phyloP scores from a whole-genome alignment of 2,797 vertebrate species.

The Zenarchopterus dispar region DNA sequence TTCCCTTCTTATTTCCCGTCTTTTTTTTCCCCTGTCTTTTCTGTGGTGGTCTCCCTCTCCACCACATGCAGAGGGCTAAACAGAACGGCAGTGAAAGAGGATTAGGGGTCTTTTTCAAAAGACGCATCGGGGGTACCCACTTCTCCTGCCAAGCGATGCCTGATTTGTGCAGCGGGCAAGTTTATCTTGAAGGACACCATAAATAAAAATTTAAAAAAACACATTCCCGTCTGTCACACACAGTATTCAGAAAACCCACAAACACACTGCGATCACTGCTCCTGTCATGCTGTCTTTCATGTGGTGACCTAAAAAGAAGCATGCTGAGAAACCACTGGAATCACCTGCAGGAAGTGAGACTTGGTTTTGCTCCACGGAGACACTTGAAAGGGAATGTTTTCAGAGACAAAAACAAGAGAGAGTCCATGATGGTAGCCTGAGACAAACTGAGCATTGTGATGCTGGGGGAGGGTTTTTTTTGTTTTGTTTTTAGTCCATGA shows the following conservation, averaged over 20 bases:
- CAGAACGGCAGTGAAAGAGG: slow-evolving; percentile 44
- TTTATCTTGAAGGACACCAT: slow-evolving; percentile 43
- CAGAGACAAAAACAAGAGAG: slow-evolving; percentile 5
- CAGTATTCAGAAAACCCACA: slow-evolving; percentile 16
- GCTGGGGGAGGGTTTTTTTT: too few relatives aligned
- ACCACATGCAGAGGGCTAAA: slow-evolving; percentile 40
- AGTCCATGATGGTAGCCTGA: too few relatives aligned
- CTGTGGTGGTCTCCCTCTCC: slow-evolving; percentile 24
- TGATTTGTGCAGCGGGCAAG: slow-evolving; percentile 42
- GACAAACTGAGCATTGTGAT: too few relatives aligned
- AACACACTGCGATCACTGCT: slow-evolving; percentile 22
- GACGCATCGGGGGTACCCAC: slow-evolving; percentile 34
- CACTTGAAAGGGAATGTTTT: slow-evolving; percentile 47
- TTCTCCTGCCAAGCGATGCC: slow-evolving; percentile 46
- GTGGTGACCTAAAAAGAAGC: slow-evolving; percentile 46
- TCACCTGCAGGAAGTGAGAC: slow-evolving; percentile 51
- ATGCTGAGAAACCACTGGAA: slow-evolving; percentile 39
- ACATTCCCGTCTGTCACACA: slow-evolving; percentile 14
- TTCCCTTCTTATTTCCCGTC: not conserved
- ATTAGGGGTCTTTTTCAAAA: slow-evolving; percentile 50
- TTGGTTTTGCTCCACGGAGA: slow-evolving; percentile 46
- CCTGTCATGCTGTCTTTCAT: slow-evolving; percentile 48
- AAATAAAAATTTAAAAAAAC: slow-evolving; percentile 3
- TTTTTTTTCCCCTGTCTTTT: not conserved
- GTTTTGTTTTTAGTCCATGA: too few relatives aligned